These are phyloP conservation scores for Boleophthalmus pectinirostris DNA, from an alignment of 2,113 vertebrate genomes.

Conservation along the genomic window DNA sequence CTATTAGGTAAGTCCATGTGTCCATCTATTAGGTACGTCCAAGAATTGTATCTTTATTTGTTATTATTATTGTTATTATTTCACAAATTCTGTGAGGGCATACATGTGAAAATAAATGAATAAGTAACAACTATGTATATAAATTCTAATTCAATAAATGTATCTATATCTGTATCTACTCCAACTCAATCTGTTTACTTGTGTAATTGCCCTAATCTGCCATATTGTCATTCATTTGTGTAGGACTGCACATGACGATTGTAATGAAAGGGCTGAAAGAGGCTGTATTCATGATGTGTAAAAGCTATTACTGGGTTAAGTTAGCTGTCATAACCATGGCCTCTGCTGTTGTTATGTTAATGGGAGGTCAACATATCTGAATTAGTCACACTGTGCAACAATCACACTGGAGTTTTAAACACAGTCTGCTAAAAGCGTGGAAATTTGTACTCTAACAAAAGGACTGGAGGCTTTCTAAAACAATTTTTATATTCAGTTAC, in stretches of 20 bases:
- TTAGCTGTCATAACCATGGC: conserved; percentile 29
- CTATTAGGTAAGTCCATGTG: conserved; percentile 81
- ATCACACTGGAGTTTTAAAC: conserved; percentile 16
- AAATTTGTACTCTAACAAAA: background rate
- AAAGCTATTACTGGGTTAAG: conserved; percentile 14
- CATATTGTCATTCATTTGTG: background rate
- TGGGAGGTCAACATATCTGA: conserved; percentile 40
- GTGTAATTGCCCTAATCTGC: background rate
- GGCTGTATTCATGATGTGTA: background rate
- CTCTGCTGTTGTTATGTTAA: conserved; percentile 58
- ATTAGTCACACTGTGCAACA: conserved; percentile 33
- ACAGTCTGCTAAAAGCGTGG: conserved; percentile 1
- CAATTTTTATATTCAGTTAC: background rate
- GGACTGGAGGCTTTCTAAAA: background rate
- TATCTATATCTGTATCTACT: background rate
- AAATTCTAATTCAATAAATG: background rate
- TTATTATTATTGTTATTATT: background rate
- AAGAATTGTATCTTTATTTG: background rate
- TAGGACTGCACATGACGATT: background rate
- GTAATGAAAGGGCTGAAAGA: background rate
- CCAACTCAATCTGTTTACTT: background rate
- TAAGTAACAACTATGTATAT: background rate
- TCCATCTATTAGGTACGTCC: too few relatives aligned
- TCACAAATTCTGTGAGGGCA: too few relatives aligned
- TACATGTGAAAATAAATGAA: background rate